Percentiles rank a stretch among this genome's conserved stretches.
Conservation (phyloP, 2,113 vertebrate genomes). For the Neodon shergylaensis region DNA sequence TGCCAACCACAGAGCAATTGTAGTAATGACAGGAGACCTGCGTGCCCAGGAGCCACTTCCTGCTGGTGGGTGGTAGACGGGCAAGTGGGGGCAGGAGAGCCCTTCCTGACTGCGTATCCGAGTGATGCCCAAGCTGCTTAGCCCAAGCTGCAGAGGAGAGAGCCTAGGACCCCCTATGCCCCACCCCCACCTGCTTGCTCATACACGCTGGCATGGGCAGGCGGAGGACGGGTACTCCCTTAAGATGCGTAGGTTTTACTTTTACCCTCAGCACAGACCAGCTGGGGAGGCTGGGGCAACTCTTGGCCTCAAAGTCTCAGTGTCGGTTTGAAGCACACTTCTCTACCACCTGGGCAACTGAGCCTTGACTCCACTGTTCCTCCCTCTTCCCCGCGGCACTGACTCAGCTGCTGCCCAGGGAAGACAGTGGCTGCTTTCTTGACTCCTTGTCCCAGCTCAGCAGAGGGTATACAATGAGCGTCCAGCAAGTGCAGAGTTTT, state of each 20-base stretch:
- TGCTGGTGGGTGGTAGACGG: neutral
- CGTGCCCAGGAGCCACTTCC: neutral
- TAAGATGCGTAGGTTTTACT: neutral
- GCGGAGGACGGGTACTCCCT: rapidly evolving
- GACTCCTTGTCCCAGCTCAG: neutral
- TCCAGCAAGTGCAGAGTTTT: rapidly evolving
- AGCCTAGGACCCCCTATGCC: neutral
- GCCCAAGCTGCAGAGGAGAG: neutral
- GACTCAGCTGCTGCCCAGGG: neutral
- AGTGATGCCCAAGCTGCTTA: neutral
- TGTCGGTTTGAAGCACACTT: neutral
- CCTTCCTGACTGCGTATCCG: neutral
- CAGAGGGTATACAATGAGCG: rapidly evolving
- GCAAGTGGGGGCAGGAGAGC: neutral
- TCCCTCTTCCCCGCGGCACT: neutral
- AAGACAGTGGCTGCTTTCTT: neutral
- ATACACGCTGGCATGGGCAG: neutral
- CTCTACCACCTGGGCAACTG: neutral
- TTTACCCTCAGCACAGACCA: neutral
- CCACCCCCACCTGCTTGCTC: neutral
- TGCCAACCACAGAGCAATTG: constrained; percentile 72
- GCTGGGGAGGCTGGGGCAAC: too few species aligned
- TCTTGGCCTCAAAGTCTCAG: neutral
- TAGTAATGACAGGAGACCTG: constrained; percentile 46
- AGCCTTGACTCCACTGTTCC: too few species aligned